Evolutionary conservation across 2,113 vertebrate species (phyloP).

Genomic region (Phyllostomus discolor): DNA sequence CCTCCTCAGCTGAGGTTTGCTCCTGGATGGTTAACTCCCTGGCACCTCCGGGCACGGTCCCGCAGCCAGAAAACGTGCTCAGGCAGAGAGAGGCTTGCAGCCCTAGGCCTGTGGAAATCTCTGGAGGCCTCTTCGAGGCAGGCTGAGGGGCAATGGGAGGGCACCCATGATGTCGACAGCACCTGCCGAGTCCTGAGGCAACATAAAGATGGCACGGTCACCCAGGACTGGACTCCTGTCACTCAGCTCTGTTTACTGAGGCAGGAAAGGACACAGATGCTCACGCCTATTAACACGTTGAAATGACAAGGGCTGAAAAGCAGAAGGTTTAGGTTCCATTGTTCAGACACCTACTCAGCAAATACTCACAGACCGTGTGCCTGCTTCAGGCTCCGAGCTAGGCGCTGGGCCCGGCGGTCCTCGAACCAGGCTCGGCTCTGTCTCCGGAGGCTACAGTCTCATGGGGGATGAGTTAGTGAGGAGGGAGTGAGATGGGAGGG

Average conservation of each 20-base stretch:
- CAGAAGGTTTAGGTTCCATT: background rate
- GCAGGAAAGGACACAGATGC: no score
- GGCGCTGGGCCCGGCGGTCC: background rate
- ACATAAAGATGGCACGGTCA: background rate
- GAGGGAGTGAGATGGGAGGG: background rate
- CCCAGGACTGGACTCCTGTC: background rate
- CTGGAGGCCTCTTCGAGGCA: background rate
- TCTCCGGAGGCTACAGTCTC: background rate
- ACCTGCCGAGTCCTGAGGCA: background rate
- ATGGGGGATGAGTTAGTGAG: background rate
- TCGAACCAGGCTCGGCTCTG: background rate
- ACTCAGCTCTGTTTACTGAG: background rate
- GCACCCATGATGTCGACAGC: no score
- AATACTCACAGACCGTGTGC: background rate
- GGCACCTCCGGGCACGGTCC: no score
- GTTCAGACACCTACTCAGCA: background rate
- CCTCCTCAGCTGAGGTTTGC: background rate
- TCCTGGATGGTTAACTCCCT: background rate
- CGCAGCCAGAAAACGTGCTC: background rate
- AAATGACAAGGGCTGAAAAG: background rate
- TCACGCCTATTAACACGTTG: accelerated
- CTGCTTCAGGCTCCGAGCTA: background rate
- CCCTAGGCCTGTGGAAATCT: background rate
- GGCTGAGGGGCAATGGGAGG: background rate
- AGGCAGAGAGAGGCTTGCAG: background rate